Conservation (phyloP, 2,797 vertebrate genomes). For the Margarornis squamiger region DNA sequence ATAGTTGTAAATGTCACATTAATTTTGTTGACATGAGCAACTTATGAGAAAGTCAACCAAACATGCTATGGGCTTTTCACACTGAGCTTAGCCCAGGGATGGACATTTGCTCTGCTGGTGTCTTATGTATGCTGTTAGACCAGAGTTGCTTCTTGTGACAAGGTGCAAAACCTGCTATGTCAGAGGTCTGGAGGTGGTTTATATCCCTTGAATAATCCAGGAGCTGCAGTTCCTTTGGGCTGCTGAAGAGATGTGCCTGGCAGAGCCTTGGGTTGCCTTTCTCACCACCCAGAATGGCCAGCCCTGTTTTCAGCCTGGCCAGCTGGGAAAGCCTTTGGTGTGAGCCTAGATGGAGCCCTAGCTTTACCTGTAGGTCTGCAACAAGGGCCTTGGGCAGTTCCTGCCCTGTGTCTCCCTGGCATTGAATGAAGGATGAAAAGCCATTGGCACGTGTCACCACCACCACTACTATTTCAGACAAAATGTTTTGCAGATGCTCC, state of each 20-base stretch:
- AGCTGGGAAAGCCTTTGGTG: fast-evolving
- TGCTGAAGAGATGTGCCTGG: background rate
- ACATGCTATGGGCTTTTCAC: slow-evolving; percentile 31
- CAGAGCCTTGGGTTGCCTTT: background rate
- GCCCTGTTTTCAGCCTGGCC: background rate
- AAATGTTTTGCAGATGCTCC: background rate
- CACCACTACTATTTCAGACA: background rate
- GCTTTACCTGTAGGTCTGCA: background rate
- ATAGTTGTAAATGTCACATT: slow-evolving; percentile 81
- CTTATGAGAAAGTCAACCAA: slow-evolving; percentile 69
- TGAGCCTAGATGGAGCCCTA: background rate
- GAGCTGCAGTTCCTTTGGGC: background rate
- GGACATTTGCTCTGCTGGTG: background rate
- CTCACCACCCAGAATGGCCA: background rate
- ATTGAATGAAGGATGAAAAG: no score
- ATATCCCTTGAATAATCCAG: background rate
- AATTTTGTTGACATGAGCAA: slow-evolving; percentile 79
- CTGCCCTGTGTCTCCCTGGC: background rate
- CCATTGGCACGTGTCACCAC: fast-evolving
- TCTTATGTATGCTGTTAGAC: background rate
- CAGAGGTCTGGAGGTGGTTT: background rate
- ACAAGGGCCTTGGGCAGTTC: background rate
- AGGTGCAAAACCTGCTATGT: background rate
- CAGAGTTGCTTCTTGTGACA: background rate
- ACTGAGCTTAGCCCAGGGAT: background rate